A percentile compares a stretch with the other conserved stretches of the same genome.
Conservation (phyloP, 2,888 invertebrate species). For the Geotrupes spiniger region DNA sequence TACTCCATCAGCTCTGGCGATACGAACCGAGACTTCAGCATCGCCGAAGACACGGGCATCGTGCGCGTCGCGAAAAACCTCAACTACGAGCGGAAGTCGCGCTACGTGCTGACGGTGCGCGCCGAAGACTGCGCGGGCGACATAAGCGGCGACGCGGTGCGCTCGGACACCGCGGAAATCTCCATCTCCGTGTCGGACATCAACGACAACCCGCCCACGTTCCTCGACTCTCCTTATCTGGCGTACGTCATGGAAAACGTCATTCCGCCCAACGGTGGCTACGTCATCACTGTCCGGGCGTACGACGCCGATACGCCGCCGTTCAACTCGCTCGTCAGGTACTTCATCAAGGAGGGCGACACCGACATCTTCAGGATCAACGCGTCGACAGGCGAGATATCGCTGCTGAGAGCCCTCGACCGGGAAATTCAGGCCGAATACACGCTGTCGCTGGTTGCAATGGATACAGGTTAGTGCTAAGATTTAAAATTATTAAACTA, state of each 20-base stretch:
- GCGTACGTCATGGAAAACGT: conserved; percentile 93
- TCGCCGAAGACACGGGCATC: conserved; percentile 88
- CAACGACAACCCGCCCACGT: conserved; percentile 91
- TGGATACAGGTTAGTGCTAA: conserved; percentile 90
- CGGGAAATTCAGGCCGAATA: conserved; percentile 82
- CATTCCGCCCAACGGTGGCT: conserved; percentile 75
- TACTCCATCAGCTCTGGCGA: conserved; percentile 89
- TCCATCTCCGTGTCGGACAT: conserved; percentile 85
- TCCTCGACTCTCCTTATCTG: conserved; percentile 91
- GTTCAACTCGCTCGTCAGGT: conserved; percentile 85
- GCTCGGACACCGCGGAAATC: conserved; percentile 76
- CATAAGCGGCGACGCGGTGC: conserved; percentile 52
- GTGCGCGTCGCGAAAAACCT: conserved; percentile 89
- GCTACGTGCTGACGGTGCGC: conserved; percentile 78
- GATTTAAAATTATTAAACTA: no score
- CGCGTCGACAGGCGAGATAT: conserved; percentile 88
- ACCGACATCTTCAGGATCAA: conserved; percentile 88
- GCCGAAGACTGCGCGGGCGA: conserved; percentile 86
- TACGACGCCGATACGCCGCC: conserved; percentile 90
- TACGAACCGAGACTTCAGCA: conserved; percentile 85
- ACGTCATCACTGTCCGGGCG: conserved; percentile 79
- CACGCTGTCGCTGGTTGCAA: conserved; percentile 81
- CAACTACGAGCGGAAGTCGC: conserved; percentile 86
- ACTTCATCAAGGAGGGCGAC: conserved; percentile 92
- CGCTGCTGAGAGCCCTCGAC: conserved; percentile 77